Evolutionary conservation across 1,140 invertebrate species (phyloP), one percentile per base, ranked within the genome.

Genomic region (Drosophila suzukii): DNA sequence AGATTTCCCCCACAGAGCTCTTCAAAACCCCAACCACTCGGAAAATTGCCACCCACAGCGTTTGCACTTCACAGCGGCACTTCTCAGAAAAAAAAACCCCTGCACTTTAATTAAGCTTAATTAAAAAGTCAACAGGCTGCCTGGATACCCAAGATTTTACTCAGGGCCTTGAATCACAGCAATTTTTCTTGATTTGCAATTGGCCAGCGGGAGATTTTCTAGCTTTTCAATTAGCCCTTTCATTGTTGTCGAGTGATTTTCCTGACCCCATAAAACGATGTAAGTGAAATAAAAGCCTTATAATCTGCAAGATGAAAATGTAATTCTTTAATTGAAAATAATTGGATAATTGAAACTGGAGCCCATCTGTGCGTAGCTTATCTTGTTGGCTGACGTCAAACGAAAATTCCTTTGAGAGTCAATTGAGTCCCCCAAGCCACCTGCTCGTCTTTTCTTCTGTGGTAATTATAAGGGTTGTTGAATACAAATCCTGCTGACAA

Each of bases 311-410:
- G 32, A 27, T 36, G 39, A 63, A 55, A 46, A 12, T 55, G 30
- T 30, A 32, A 49, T 27, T 51, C 49, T 41, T 53, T 39, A 61
- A 73, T 59, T 65, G 67, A 59, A 72, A 57, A 49, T 70, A 80
- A 80, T 78, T 78, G 75, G 12, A 80, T 78, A 79, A 79, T 54
- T 49, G 57, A 68, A 60, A 80, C 68, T 68, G 59, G 56, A 67
- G 36, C 41, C 43, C 70, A 62, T 44, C 68, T 58, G 34, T 71
- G 59, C 46, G 41, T 55, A 58, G 54, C 51, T 77, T 61, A 61
- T 58, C 70, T 43, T 39, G 47, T 50, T 49, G 44, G 15, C 10
- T 15, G 38, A 47, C n/a, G 15, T 46, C 17, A 56, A 65, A 36
- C 20, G 24, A 3, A 57, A 34, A 46, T 71, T 43, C 36, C 39